A percentile compares a stretch with the other conserved stretches of the same genome.
These are phyloP conservation scores for Batillaria attramentaria DNA, from an alignment of 1,140 invertebrate genomes.

Conservation along the genomic window DNA sequence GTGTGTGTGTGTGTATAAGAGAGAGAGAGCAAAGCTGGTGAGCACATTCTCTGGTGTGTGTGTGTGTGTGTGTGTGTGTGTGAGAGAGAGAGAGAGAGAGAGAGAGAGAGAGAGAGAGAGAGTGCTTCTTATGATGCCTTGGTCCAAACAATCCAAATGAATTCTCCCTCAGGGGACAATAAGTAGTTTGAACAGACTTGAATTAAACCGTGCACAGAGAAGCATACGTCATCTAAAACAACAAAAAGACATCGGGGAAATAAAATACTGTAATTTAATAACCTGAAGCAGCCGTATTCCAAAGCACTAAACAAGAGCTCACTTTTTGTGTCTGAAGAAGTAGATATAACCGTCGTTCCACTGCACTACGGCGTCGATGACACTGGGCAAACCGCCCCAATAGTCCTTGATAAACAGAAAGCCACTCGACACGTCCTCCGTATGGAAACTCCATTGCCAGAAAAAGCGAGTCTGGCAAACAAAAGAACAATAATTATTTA, in stretches of 20 bases:
- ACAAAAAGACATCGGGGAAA: not conserved
- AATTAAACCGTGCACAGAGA: not conserved
- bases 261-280: not conserved
- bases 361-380: constrained; percentile 26
- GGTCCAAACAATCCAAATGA: not conserved
- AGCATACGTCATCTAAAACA: not conserved
- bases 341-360: constrained; percentile 48
- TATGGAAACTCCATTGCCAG: constrained; percentile 41
- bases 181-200: not conserved
- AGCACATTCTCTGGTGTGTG: no score
- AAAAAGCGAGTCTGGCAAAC: constrained; percentile 36
- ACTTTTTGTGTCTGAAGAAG: constrained; percentile 49
- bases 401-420: constrained; percentile 40
- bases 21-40: no score
- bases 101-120: no score
- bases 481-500: no score
- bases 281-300: not conserved
- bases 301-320: not conserved
- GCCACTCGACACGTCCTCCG: constrained; percentile 26
- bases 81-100: no score
- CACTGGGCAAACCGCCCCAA: constrained; percentile 40
- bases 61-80: no score
- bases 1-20: no score
- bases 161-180: not conserved
- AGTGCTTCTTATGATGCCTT: no score